These are phyloP conservation scores for Coturnix japonica DNA, from an alignment of 2,113 vertebrate genomes.

Conservation along the genomic window DNA sequence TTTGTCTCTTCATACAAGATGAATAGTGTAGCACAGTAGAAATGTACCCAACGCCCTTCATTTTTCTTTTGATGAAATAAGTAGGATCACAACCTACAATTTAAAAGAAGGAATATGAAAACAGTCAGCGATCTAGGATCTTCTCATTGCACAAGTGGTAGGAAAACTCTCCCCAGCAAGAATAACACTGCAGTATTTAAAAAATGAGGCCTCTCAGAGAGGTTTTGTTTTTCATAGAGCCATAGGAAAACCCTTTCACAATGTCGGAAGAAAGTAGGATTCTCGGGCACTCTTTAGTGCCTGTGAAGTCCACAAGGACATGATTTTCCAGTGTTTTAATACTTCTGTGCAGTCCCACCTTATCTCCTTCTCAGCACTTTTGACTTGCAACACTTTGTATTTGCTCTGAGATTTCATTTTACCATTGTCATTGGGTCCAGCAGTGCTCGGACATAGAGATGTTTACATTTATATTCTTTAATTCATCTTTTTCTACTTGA, in stretches of 20 bases:
- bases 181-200: neutral
- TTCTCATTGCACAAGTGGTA: neutral
- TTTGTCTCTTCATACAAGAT: slow-evolving; percentile 42
- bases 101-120: neutral
- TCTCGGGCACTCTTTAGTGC: neutral
- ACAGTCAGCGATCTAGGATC: neutral
- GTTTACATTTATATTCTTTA: neutral
- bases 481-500: neutral
- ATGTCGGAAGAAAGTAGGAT: neutral
- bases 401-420: slow-evolving; percentile 4
- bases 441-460: neutral
- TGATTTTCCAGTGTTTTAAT: neutral
- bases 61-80: slow-evolving; percentile 41
- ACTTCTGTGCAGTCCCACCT: neutral
- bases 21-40: slow-evolving; percentile 13
- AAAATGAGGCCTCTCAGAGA: neutral
- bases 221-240: neutral
- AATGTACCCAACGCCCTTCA: slow-evolving; percentile 34
- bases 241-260: neutral
- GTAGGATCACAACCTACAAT: neutral
- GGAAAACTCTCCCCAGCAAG: neutral
- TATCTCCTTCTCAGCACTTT: slow-evolving; percentile 2
- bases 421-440: neutral
- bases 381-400: neutral
- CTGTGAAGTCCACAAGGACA: neutral